phyloP scores from a whole-genome alignment of 2,888 invertebrate species.

The Tetanocera ferruginea region DNA sequence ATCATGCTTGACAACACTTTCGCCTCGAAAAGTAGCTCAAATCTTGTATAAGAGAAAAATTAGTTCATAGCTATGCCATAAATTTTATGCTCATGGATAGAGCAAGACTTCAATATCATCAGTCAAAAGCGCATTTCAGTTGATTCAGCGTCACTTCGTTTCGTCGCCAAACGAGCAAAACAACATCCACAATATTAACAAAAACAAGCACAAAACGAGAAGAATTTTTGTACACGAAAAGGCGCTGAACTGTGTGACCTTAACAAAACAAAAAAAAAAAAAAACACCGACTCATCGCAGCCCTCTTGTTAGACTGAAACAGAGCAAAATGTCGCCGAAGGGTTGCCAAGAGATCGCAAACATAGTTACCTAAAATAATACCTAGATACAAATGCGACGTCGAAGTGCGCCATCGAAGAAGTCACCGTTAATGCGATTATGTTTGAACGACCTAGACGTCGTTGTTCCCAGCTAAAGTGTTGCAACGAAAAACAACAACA shows the following conservation, averaged over 20 bases:
- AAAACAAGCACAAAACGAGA: background rate
- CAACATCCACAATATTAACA: background rate
- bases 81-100: background rate
- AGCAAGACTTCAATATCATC: background rate
- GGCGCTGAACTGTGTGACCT: constrained; percentile 19
- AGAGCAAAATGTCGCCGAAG: background rate
- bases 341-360: constrained; percentile 10
- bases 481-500: constrained; percentile 2
- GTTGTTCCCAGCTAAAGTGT: constrained; percentile 13
- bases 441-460: background rate
- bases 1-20: constrained; percentile 12
- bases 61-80: background rate
- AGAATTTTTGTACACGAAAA: background rate
- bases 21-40: background rate
- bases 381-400: background rate
- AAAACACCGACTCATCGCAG: background rate
- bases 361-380: background rate
- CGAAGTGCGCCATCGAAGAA: background rate
- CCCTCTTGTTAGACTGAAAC: background rate
- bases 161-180: background rate
- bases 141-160: background rate
- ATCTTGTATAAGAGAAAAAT: background rate
- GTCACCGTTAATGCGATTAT: constrained; percentile 33
- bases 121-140: constrained; percentile 5
- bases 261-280: background rate